Evolutionary conservation across 2,888 invertebrate species (phyloP), one percentile per base, ranked within the genome.

Genomic region (Pollenia angustigena): DNA sequence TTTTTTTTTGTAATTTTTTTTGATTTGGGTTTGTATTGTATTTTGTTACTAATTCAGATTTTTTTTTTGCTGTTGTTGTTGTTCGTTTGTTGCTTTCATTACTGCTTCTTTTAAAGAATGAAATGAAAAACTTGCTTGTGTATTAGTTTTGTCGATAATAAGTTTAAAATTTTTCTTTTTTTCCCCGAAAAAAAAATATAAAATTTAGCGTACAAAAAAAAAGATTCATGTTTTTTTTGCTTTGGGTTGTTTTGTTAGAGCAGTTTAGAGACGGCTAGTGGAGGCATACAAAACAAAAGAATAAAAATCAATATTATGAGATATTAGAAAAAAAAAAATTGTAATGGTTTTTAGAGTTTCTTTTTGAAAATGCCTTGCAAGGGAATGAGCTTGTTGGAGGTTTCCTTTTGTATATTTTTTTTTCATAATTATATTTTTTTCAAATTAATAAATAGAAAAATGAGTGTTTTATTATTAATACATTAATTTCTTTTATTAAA

Each of bases 71-170:
- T 50, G 42, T 48, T 58, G 16, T 44, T 72, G 66, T 44, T 68
- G 74, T 54, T 40, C 66, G 56, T 68, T 74, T 52, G 62, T 66
- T 78, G 81, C 78, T 72, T 71, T 60, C 14, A 82, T 52, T 60
- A 64, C 32, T 6, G 32, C 16, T 79, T 74, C 62, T 46, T 68
- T 75, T 62, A 68, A 52, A 66, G 50, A 52, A 48, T 68, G 60
- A 66, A 66, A 50, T 62, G 40, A 71, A 83, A 75, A 83, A 56
- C 71, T 78, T 87, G 87, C 83, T 87, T 85, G 85, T 88, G 88
- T 86, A 88, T 88, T 89, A 89, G 88, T 88, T 82, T 87, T 88
- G 85, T 81, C 88, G 88, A 89, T 88, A 86, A 88, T 87, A 88
- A 87, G 84, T 89, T 88, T 89, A 88, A 88, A 88, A 88, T 83